These are phyloP conservation scores for Stichopus chloronotus DNA, from an alignment of 35 echinoderm and acorn worm species.

Conservation along the genomic window DNA sequence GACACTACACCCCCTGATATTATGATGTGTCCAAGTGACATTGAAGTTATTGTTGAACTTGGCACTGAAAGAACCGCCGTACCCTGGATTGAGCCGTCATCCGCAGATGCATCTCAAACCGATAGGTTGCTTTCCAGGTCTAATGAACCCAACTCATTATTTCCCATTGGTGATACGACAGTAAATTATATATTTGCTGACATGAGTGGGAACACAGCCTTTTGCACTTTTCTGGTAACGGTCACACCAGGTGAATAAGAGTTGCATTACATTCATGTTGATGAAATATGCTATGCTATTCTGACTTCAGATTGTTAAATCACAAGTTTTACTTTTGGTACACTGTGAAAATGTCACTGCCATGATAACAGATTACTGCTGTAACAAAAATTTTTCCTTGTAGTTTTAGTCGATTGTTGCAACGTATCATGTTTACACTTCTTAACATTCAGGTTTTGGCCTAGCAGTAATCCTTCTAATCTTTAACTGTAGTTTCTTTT, in stretches of 20 bases:
- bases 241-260: conserved; percentile 54
- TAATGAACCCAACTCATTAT: conserved; percentile 35
- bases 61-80: conserved; percentile 35
- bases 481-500: no score
- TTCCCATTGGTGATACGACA: conserved; percentile 38
- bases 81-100: conserved; percentile 61
- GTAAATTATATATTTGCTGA: conserved; percentile 62
- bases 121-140: conserved; percentile 25
- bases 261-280: neutral
- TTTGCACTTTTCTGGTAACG: conserved; percentile 68
- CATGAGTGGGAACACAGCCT: conserved; percentile 30
- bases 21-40: conserved; percentile 61
- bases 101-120: conserved; percentile 67
- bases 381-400: no score
- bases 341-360: no score
- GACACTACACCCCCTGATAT: conserved; percentile 53
- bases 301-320: neutral
- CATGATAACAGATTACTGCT: no score
- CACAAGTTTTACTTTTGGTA: no score
- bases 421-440: no score
- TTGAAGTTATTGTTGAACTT: conserved; percentile 52
- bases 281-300: neutral
- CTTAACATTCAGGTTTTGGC: no score
- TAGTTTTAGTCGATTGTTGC: no score
- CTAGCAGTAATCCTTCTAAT: no score